A percentile compares a stretch with the other conserved stretches of the same genome.
These are phyloP conservation scores for Heliconius erato DNA, from an alignment of 2,888 invertebrate genomes.

Conservation along the genomic window DNA sequence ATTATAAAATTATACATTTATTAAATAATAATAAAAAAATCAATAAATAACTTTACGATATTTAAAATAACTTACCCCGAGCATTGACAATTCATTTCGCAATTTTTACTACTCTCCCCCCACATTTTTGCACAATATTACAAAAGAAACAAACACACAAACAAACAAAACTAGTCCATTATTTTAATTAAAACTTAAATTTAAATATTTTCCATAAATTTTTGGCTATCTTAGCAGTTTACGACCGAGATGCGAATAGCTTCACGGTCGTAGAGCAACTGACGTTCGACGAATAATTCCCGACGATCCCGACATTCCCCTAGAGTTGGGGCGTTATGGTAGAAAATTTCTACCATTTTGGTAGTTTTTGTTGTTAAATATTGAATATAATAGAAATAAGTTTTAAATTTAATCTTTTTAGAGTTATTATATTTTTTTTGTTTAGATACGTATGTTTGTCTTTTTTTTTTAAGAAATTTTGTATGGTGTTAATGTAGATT, in stretches of 20 bases:
- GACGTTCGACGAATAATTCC: slow-evolving; percentile 38
- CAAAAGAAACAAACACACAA: neutral
- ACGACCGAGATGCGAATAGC: neutral
- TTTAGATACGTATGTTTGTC: neutral
- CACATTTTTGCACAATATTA: slow-evolving; percentile 67
- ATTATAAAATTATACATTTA: neutral
- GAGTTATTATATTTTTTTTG: neutral
- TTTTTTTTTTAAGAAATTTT: neutral
- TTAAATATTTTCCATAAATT: slow-evolving; percentile 7
- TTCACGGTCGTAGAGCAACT: slow-evolving; percentile 44
- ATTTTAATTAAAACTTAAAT: slow-evolving; percentile 26
- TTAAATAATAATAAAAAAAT: neutral
- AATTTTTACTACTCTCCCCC: slow-evolving; percentile 75
- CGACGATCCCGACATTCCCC: slow-evolving; percentile 60
- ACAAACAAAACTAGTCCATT: slow-evolving; percentile 41
- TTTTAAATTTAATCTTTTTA: neutral
- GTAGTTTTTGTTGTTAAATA: slow-evolving; percentile 56
- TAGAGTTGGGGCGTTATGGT: slow-evolving; percentile 53
- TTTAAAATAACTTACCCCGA: slow-evolving; percentile 72
- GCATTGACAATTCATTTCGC: slow-evolving; percentile 79
- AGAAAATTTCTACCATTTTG: slow-evolving; percentile 61
- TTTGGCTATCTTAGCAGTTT: neutral
- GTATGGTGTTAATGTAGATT: neutral
- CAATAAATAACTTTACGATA: neutral
- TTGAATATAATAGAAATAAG: neutral